These are phyloP conservation scores for Coregonus ussuriensis DNA, from an alignment of 2,797 vertebrate species.

Conservation along the genomic window DNA sequence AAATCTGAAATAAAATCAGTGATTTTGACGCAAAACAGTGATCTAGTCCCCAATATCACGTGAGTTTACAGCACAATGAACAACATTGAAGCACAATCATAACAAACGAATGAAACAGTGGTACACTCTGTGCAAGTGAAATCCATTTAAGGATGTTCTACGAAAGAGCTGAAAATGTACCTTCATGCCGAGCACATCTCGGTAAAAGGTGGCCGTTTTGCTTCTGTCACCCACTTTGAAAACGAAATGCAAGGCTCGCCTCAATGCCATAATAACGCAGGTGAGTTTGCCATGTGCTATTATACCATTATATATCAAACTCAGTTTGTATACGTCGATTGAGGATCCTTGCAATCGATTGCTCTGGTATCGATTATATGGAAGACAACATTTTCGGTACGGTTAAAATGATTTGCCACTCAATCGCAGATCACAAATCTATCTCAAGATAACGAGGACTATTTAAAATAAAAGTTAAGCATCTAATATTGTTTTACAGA, in stretches of 20 bases:
- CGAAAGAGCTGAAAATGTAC: slow-evolving; percentile 62
- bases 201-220: slow-evolving; percentile 83
- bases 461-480: neutral
- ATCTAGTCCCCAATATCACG: neutral
- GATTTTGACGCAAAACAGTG: neutral
- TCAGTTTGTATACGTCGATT: slow-evolving; percentile 33
- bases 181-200: slow-evolving; percentile 92
- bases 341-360: slow-evolving; percentile 49
- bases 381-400: slow-evolving; percentile 1
- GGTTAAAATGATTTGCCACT: no score
- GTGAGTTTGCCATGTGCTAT: neutral
- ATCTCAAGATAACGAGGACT: neutral
- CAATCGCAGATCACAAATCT: neutral
- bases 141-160: neutral
- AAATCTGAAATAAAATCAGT: slow-evolving; percentile 60
- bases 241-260: slow-evolving; percentile 89
- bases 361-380: slow-evolving; percentile 46
- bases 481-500: neutral
- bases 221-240: slow-evolving; percentile 91
- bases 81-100: neutral
- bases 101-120: neutral
- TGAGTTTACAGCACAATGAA: neutral
- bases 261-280: slow-evolving; percentile 61
- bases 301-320: neutral
- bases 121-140: neutral